Percentiles rank a stretch among this genome's conserved stretches.
These are phyloP conservation scores for Paramisgurnus dabryanus DNA, from an alignment of 2,113 vertebrate genomes.

Conservation along the genomic window DNA sequence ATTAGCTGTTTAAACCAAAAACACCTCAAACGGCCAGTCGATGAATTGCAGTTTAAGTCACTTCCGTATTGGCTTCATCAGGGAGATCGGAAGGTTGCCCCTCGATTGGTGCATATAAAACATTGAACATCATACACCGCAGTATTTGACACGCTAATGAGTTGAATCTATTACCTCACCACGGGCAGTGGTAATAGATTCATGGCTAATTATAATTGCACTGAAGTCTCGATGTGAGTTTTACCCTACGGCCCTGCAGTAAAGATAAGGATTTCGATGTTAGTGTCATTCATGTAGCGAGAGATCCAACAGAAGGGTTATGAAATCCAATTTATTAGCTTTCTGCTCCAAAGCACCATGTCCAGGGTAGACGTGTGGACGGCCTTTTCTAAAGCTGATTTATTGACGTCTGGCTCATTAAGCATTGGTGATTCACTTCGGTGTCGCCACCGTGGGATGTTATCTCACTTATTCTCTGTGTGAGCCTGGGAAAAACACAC, in stretches of 20 bases:
- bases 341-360: slow-evolving; percentile 8
- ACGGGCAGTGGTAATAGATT: slow-evolving; percentile 2
- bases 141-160: slow-evolving; percentile 1
- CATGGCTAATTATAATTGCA: neutral
- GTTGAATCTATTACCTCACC: neutral
- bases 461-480: neutral
- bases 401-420: slow-evolving; percentile 42
- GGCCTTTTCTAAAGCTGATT: slow-evolving; percentile 21
- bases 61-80: too few species aligned
- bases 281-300: slow-evolving; percentile 1
- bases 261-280: neutral
- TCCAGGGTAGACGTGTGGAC: neutral
- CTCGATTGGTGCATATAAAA: neutral
- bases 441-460: neutral
- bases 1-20: too few species aligned
- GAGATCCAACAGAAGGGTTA: slow-evolving; percentile 32
- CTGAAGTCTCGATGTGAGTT: slow-evolving; percentile 2
- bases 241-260: neutral
- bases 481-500: too few species aligned
- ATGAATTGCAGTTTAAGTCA: too few species aligned
- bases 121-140: neutral
- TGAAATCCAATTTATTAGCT: slow-evolving; percentile 9
- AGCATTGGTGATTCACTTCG: neutral
- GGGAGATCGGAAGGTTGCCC: too few species aligned
- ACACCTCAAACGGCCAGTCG: too few species aligned